These are phyloP conservation scores for Mionectes macconnelli DNA, from an alignment of 2,113 vertebrate genomes.

Conservation along the genomic window DNA sequence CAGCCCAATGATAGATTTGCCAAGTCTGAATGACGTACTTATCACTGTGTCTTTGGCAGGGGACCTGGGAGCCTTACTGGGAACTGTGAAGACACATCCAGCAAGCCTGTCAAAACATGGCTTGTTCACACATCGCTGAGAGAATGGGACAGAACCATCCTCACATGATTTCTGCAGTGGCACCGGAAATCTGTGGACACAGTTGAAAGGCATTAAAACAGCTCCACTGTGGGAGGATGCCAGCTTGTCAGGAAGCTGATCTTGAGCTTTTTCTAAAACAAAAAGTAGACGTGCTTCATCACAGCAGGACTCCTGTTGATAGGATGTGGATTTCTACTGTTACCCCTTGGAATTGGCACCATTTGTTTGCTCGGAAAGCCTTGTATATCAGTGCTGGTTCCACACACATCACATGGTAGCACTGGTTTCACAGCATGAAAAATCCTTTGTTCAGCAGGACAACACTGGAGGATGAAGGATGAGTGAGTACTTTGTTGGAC, in stretches of 20 bases:
- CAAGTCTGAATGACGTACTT: slow-evolving; percentile 44
- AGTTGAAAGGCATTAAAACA: background rate
- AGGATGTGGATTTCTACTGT: background rate
- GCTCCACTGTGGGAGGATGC: background rate
- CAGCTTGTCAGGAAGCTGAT: slow-evolving; percentile 13
- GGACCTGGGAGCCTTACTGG: slow-evolving; percentile 34
- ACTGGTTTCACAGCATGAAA: background rate
- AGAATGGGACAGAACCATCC: slow-evolving; percentile 33
- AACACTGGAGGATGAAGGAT: background rate
- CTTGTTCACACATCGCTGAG: slow-evolving; percentile 20
- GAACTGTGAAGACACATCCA: slow-evolving; percentile 36
- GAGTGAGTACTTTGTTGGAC: background rate
- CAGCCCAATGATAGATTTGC: background rate
- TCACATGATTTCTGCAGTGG: slow-evolving; percentile 27
- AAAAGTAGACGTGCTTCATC: background rate
- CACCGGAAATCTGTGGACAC: background rate
- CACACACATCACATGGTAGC: background rate
- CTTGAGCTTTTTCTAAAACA: background rate
- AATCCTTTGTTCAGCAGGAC: background rate
- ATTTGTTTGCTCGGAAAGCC: background rate
- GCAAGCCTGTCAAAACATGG: slow-evolving; percentile 52
- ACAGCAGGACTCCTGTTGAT: background rate
- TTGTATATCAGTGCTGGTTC: background rate
- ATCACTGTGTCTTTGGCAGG: slow-evolving; percentile 30
- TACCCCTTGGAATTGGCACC: background rate